Evolutionary conservation across 2,888 invertebrate genomes (phyloP).

Genomic region (Xylocampa areola): DNA sequence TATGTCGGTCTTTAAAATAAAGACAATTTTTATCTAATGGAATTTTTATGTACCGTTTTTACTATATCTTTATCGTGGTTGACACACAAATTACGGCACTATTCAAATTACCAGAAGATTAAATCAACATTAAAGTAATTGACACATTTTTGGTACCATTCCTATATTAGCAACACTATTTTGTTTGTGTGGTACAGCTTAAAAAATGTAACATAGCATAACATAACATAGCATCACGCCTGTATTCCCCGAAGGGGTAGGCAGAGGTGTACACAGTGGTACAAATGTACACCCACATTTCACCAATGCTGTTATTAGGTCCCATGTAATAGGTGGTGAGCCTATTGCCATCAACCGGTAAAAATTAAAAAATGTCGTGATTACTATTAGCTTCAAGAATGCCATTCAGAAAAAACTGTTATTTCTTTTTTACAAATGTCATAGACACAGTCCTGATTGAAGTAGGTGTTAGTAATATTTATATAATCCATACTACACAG

Average conservation of each 20-base stretch:
- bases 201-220: no score
- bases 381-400: background rate
- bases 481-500: conserved; percentile 34
- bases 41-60: conserved; percentile 2
- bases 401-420: background rate
- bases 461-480: conserved; percentile 46
- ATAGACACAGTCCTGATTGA: conserved; percentile 12
- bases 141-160: background rate
- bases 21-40: conserved; percentile 5
- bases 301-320: no score
- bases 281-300: no score
- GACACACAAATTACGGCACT: conserved; percentile 8
- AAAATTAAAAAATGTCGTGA: background rate
- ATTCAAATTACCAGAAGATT: conserved; percentile 29
- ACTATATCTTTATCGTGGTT: conserved; percentile 26
- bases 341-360: background rate
- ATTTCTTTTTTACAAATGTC: background rate
- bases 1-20: no score
- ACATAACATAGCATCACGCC: no score
- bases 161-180: background rate
- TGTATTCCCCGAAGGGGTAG: no score
- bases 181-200: no score
- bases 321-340: no score
- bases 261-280: no score
- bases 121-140: conserved; percentile 13